Evolutionary conservation across 2,888 invertebrate genomes (phyloP), one percentile per base, ranked within the genome.

Genomic region (Dendrolimus houi): DNA sequence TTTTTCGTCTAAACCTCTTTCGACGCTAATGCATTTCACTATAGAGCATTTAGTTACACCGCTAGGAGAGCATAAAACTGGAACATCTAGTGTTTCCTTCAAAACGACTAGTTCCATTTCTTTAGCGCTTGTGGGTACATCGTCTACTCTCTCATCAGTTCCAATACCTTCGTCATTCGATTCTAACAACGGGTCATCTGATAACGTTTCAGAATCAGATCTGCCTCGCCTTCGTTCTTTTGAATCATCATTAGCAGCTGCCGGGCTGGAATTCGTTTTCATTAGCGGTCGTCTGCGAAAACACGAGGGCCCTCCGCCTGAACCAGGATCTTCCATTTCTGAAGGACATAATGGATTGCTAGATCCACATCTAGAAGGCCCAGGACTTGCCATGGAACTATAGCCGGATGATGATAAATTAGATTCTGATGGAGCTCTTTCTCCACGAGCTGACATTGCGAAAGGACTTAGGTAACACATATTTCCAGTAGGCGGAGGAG

Each of bases 351-450:
- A 78, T 0, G 96, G 96, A 78, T 96, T 96, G 71, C 94, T 95
- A 0, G 96, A 96, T 8, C 95, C 95, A 75, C 96, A 96, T 61
- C 96, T 88, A 1, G 96, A 96, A 7, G 96, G 95, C 0, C 95
- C 96, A 0, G 96, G 96, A 80, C 95, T 95, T 0, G 96, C 95
- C 94, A 96, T 96, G 2, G 96, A 96, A 64, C 95, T 95, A 77
- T 96, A 96, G 9, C 96, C 96, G 0, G 96, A 96, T 9, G 96
- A 96, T 63, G 96, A 96, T 53, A 96, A 87, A 79, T 96, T 96
- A 2, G 96, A 96, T 83, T 96, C 96, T 0, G 96, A 96, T 12
- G 95, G 95, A 1, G 94, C 95, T 65, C 96, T 92, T 71, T 95
- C 95, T 12, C 93, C 93, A 64, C 94, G 86, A 1, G 92, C 92